phyloP scores from a whole-genome alignment of 2,113 vertebrate genomes.

The Oxygymnocypris stewartii region DNA sequence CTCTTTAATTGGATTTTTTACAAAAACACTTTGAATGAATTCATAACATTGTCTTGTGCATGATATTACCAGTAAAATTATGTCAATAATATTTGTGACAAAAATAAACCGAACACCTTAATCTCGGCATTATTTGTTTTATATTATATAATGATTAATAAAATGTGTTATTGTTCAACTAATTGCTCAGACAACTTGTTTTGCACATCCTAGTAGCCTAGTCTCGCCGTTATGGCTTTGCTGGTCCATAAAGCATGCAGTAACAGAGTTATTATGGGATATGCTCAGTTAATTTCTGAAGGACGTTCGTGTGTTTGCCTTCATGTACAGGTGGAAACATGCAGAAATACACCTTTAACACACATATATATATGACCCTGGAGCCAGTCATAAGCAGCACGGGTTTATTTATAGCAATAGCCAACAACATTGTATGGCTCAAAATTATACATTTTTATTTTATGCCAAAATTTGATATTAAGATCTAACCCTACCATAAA shows the following conservation, averaged over 20 bases:
- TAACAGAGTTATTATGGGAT: background rate
- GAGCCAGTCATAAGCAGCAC: no score
- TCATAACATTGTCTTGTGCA: no score
- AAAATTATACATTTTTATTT: no score
- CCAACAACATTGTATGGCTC: no score
- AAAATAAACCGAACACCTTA: background rate
- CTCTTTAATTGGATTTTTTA: no score
- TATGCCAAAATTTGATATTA: no score
- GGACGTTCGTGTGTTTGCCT: background rate
- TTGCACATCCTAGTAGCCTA: background rate
- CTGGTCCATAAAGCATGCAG: background rate
- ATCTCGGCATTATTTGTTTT: background rate
- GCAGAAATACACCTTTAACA: background rate
- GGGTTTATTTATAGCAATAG: no score
- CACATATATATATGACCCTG: no score
- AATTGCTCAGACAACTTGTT: background rate
- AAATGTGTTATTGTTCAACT: background rate
- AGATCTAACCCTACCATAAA: no score
- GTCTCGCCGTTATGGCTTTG: background rate
- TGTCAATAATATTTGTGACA: background rate
- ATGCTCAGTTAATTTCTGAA: background rate
- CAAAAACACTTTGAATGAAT: no score
- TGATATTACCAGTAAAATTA: no score
- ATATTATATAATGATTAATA: background rate
- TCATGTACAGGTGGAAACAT: background rate